Conservation (phyloP, 2,113 vertebrate species). For the Vanacampus margaritifer region DNA sequence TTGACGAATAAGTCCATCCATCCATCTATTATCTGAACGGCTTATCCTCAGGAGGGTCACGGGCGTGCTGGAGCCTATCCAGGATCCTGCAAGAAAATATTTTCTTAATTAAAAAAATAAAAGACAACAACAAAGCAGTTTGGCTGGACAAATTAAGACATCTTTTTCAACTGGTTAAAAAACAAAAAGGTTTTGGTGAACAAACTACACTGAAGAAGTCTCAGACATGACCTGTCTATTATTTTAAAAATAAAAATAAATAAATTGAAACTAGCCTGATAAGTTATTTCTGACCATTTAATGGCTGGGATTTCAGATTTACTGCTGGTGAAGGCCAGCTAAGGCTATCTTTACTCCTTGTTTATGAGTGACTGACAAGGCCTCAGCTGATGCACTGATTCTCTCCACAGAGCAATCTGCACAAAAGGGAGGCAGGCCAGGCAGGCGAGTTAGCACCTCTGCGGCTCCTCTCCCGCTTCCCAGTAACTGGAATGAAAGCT, state of each 20-base stretch:
- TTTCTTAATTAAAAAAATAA: too few relatives aligned
- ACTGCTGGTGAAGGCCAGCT: conserved; percentile 12
- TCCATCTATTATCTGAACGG: too few relatives aligned
- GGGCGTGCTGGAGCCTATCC: too few relatives aligned
- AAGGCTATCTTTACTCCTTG: conserved; percentile 36
- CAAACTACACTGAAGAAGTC: background rate
- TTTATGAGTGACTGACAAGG: conserved; percentile 47
- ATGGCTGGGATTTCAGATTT: background rate
- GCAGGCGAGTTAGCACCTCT: conserved; percentile 67
- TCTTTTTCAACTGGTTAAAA: background rate
- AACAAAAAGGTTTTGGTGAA: background rate
- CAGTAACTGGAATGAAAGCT: conserved; percentile 63
- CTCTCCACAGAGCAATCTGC: conserved; percentile 30
- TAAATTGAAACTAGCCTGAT: background rate
- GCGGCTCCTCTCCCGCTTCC: conserved; percentile 46
- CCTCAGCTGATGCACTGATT: conserved; percentile 32
- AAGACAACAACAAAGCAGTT: background rate
- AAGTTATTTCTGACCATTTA: conserved; percentile 12
- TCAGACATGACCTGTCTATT: background rate
- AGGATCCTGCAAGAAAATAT: too few relatives aligned
- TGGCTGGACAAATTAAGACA: background rate
- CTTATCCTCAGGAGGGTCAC: too few relatives aligned
- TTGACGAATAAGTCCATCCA: too few relatives aligned
- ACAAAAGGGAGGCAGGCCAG: conserved; percentile 26
- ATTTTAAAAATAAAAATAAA: background rate